Evolutionary conservation across 2,113 vertebrate genomes (phyloP), one percentile per base, ranked within the genome.

Genomic region (Hippopotamus amphibius): DNA sequence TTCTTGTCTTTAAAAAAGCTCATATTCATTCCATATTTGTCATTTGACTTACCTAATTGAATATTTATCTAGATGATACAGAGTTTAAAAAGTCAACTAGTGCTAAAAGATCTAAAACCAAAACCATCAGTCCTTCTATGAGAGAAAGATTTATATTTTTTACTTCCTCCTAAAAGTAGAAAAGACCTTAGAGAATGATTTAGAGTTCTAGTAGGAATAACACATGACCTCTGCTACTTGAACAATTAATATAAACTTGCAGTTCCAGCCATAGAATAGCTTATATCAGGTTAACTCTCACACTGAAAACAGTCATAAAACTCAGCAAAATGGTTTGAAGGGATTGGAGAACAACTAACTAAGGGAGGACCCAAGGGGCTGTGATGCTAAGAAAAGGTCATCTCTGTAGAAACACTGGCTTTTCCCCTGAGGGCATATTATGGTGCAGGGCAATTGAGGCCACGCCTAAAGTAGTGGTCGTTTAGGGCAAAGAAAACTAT

Each of bases 131-230:
- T 86, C 48, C 48, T 79, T 79, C 76, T 53, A 53, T 81, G n/a
- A 81, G 43, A 88, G 41, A 88, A 81, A 94, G 46, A 80, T n/a
- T 96, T 83, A 21, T 8, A 43, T 30, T 92, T 94, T 84, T 66
- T 6, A 61, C 43, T 80, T 95, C 55, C 19, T 95, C 48, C 53
- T 48, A 15, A 86, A 84, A 76, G 43, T 84, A 80, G 48, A 63
- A 81, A 63, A 90, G 37, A 92, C 37, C 9, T 33, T 57, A 43
- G 53, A 77, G 88, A 94, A 65, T 77, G 26, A 28, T 82, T 90
- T 94, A 71, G 43, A 76, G 30, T 89, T 89, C 59, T 77, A 15
- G 5, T 59, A 68, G 72, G 28, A 82, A 83, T 83, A 92, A 87
- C 50, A 28, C 3, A 30, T 85, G 8, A 87, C n/a, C 48, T 81